phyloP scores from a whole-genome alignment of 2,797 vertebrate species.

The Geotrypetes seraphini region DNA sequence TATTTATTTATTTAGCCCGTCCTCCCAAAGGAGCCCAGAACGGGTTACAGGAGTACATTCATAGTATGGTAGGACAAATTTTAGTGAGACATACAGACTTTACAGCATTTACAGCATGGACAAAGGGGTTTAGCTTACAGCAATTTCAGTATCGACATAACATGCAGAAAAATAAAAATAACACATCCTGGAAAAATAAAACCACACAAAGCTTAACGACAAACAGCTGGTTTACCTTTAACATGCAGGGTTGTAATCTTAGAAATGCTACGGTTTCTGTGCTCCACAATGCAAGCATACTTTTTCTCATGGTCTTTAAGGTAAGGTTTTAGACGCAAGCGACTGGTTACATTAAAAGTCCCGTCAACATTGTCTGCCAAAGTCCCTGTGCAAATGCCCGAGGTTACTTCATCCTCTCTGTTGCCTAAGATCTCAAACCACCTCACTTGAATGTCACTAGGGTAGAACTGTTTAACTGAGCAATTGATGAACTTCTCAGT shows the following conservation, averaged over 20 bases:
- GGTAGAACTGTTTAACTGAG: slow-evolving; percentile 13
- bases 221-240: slow-evolving; percentile 6
- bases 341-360: slow-evolving; percentile 17
- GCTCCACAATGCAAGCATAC: slow-evolving; percentile 15
- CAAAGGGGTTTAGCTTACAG: too few relatives aligned
- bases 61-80: too few relatives aligned
- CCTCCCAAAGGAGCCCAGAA: too few relatives aligned
- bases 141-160: too few relatives aligned
- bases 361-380: slow-evolving; percentile 3
- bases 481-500: not conserved
- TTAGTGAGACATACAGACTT: too few relatives aligned
- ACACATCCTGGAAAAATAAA: too few relatives aligned
- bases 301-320: not conserved
- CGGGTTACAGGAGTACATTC: too few relatives aligned
- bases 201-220: too few relatives aligned
- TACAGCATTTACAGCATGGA: too few relatives aligned
- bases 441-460: not conserved
- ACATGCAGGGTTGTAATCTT: not conserved
- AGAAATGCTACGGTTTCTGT: not conserved
- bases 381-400: not conserved
- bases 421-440: not conserved
- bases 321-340: slow-evolving; percentile 2
- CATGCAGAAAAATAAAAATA: too few relatives aligned
- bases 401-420: not conserved
- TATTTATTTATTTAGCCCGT: too few relatives aligned